These are phyloP conservation scores for Bradynema listronoti DNA, from an alignment of 1,140 invertebrate species.

Conservation along the genomic window DNA sequence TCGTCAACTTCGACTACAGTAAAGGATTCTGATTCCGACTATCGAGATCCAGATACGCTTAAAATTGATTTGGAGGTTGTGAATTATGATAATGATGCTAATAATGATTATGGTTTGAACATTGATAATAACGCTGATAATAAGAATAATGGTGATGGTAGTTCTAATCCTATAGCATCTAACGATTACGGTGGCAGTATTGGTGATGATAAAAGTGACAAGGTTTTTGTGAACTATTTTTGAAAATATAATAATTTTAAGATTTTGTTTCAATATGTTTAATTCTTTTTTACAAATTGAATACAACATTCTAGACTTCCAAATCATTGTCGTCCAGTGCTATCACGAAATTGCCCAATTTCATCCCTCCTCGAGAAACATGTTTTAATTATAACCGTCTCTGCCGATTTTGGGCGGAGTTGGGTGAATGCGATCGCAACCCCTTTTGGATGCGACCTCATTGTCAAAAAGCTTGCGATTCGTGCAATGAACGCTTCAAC, in stretches of 20 bases:
- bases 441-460: conserved; percentile 47
- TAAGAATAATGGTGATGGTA: neutral
- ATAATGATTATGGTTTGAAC: neutral
- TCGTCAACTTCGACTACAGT: neutral
- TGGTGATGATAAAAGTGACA: too few relatives aligned
- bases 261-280: neutral
- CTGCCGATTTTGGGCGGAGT: conserved; percentile 41
- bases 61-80: neutral
- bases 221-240: neutral
- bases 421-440: conserved; percentile 44
- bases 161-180: neutral
- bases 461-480: conserved; percentile 37
- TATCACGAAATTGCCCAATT: conserved; percentile 4
- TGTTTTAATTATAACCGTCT: conserved; percentile 41
- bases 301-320: conserved; percentile 9
- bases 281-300: neutral
- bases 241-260: neutral
- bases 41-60: neutral
- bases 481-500: conserved; percentile 35
- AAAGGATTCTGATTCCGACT: neutral
- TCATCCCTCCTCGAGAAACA: conserved; percentile 6
- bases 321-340: conserved; percentile 3
- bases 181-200: neutral
- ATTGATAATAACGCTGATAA: neutral
- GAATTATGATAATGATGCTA: neutral